Percentiles rank a stretch among this genome's conserved stretches.
phyloP scores from a whole-genome alignment of 2,113 vertebrate species.

The Rafetus swinhoei region DNA sequence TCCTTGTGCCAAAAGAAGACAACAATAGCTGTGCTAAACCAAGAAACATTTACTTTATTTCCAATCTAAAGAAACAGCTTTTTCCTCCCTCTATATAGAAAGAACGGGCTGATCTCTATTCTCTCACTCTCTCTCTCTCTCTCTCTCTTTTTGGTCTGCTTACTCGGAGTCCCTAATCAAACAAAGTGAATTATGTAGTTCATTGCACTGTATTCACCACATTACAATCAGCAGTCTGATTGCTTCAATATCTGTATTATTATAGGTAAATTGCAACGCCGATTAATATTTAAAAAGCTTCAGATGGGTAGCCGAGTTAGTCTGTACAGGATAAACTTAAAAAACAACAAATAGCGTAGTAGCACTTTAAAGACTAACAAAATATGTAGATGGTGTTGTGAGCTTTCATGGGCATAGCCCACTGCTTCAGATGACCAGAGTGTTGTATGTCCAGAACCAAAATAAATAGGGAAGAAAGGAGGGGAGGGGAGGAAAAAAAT shows the following conservation, averaged over 20 bases:
- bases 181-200: not conserved
- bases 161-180: not conserved
- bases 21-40: not conserved
- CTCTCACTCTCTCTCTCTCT: not conserved
- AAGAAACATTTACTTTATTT: not conserved
- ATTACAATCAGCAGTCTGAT: not conserved
- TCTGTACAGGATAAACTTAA: no score
- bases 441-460: no score
- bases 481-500: no score
- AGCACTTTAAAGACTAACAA: no score
- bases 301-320: no score
- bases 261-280: not conserved
- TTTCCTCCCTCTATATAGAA: not conserved
- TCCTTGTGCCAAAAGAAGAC: not conserved
- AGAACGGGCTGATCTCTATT: not conserved
- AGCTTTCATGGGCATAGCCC: no score
- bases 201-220: not conserved
- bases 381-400: no score
- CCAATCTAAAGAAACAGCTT: not conserved
- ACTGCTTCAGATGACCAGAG: no score
- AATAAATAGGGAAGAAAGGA: no score
- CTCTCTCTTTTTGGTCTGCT: not conserved
- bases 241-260: not conserved
- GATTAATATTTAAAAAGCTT: not conserved
- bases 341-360: no score